Base-by-base conservation (phyloP, 2,113 vertebrate genomes). In the Nerophis lumbriciformis region DNA sequence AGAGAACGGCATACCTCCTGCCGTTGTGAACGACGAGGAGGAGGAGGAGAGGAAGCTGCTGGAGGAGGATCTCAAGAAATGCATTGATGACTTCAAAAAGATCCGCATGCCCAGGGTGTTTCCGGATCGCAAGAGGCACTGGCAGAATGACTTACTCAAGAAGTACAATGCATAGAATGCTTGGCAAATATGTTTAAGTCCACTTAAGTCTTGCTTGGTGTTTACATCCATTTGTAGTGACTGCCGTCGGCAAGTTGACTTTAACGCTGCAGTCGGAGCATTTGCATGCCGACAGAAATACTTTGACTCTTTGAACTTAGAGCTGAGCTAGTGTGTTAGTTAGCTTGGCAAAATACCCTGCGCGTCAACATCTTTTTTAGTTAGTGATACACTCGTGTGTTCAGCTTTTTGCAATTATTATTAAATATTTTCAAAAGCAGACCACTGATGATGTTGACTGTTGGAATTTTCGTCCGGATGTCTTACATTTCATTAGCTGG, bases 51-150 rank as follows among this genome's bases (percentile, higher is more conserved):
- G 66, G 59, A 91, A 88, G 72, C 19, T 88, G 67, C 68, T 92
- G 80, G 90, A 91, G 68, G 84, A 91, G 35, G 90, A 92, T 71
- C 71, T 92, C 15, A 91, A 89, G 68, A 90, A 89, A 72, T 92
- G 91, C 77, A 91, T 92, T 0, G 90, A 90, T 4, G 91, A 92
- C 70, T 91, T 90, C 59, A 87, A 79, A 66, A 91, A 84, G 74
- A 92, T 91, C 7, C 85, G 83, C 49, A 75, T 91, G 66, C 91
- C 91, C 21, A 76, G 72, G 39, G 81, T 66, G n/a, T 92, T 92
- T 75, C 91, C 91, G 0, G 88, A 92, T 68, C 90, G 88, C 57
- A 92, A 92, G 70, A 88, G 91, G 73, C 85, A 91, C 84, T 92
- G 91, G 91, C 91, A 92, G 72, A 90, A 59, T 61, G 88, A 91